A percentile compares a stretch with the other conserved stretches of the same genome.
Conservation (phyloP, 2,113 vertebrate species). For the Channa maculata region DNA sequence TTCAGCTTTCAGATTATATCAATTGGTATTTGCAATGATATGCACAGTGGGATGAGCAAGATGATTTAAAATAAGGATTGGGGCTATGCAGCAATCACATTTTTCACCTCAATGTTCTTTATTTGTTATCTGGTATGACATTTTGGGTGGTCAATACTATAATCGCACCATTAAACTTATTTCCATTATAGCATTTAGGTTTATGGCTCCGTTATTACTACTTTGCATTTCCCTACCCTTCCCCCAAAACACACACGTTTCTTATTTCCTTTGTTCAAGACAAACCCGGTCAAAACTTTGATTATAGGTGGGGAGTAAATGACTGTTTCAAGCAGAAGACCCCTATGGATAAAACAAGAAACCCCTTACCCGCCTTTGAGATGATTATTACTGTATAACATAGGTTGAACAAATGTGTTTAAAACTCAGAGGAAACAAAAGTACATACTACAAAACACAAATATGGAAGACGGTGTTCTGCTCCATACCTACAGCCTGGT, state of each 20-base stretch:
- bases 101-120: neutral
- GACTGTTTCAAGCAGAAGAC: conserved; percentile 31
- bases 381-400: conserved; percentile 33
- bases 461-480: conserved; percentile 39
- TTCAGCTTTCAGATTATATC: neutral
- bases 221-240: neutral
- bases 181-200: neutral
- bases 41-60: too few relatives aligned
- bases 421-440: conserved; percentile 61
- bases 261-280: neutral
- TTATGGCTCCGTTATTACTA: neutral
- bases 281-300: conserved; percentile 44
- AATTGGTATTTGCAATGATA: too few relatives aligned
- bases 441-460: conserved; percentile 47
- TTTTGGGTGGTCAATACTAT: conserved; percentile 11
- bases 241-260: neutral
- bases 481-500: conserved; percentile 51
- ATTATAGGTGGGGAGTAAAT: conserved; percentile 59
- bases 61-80: neutral
- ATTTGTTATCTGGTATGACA: neutral
- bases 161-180: neutral
- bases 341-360: conserved; percentile 6
- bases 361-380: conserved; percentile 33
- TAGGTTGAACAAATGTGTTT: neutral
- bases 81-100: neutral